Base-by-base conservation (phyloP, 2,113 vertebrate species). In the Plestiodon gilberti region DNA sequence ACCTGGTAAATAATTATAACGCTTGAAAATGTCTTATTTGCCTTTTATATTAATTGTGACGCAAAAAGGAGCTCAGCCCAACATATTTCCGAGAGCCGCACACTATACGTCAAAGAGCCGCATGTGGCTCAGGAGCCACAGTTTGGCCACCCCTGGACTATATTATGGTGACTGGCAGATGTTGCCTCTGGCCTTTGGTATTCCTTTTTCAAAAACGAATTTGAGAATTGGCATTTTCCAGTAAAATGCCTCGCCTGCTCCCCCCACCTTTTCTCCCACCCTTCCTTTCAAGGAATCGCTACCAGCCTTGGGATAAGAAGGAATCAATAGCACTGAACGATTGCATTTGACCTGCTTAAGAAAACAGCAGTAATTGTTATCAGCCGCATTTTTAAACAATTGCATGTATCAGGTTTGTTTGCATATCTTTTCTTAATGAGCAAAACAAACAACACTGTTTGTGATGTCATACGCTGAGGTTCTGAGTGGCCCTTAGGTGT, bases 311-410 rank as follows among this genome's bases (percentile, higher is more conserved):
- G 88, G 10, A 48, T 22, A 25, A 93, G 91, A 71, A 86, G 88
- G 79, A 86, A 94, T 94, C 92, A 86, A 92, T 93, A 93, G 88
- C 85, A 82, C 79, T 77, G 90, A 93, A 90, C 85, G 91, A 92
- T 94, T 82, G 89, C 86, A 43, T 83, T 93, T 93, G 93, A 93
- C 92, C 91, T 84, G 90, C 83, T 91, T 90, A 91, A 90, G 89
- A 86, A 87, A 91, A 89, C 85, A 91, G 89, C 80, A 91, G 84
- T 88, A 91, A 87, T 81, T 71, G 78, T 48, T 8, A 64, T 35
- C 67, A 30, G 30, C 69, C 40, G 5, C n/a, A 22, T 64, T 86
- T 1, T 25, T 5, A 17, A 17, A n/a, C 28, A 2, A 17, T 20
- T 2, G 5, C 25, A 28, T 23, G 55, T 5, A 77, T 55, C 62